Percentiles rank a stretch among this genome's conserved stretches.
Evolutionary conservation across 2,113 vertebrate species (phyloP).

Genomic region (Sylvilagus bachmani): DNA sequence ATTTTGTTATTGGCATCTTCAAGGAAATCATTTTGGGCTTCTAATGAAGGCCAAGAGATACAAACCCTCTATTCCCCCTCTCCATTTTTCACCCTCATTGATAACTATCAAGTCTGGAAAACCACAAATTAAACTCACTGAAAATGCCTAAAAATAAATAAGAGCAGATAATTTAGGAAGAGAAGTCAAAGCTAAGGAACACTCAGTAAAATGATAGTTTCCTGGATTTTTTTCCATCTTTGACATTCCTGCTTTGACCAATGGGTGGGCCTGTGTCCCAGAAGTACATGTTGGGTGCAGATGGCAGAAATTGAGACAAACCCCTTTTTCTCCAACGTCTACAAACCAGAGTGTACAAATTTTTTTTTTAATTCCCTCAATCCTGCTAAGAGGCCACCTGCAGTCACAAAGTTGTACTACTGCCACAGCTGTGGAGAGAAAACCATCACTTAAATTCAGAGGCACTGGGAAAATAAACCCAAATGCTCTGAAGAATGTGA

Average conservation of each 20-base stretch:
- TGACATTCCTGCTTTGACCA: neutral
- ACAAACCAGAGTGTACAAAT: neutral
- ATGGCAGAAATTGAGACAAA: neutral
- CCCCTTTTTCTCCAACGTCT: neutral
- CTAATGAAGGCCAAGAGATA: neutral
- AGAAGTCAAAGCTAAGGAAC: neutral
- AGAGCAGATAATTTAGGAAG: neutral
- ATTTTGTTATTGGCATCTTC: neutral
- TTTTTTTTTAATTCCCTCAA: neutral
- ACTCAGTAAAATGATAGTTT: neutral
- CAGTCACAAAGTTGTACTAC: neutral
- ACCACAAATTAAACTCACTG: neutral
- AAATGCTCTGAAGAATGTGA: neutral
- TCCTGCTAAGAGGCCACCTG: neutral
- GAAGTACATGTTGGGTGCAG: neutral
- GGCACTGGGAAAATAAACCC: neutral
- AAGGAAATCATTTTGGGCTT: neutral
- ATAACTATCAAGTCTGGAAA: neutral
- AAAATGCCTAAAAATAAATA: slow-evolving; percentile 29
- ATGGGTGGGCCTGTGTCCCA: neutral
- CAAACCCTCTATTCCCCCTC: neutral
- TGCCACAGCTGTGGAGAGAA: neutral
- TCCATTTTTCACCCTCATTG: neutral
- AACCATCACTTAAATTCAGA: neutral
- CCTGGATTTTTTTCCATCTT: neutral